Conservation (phyloP, 2,888 invertebrate species). For the Ophion costatus region DNA sequence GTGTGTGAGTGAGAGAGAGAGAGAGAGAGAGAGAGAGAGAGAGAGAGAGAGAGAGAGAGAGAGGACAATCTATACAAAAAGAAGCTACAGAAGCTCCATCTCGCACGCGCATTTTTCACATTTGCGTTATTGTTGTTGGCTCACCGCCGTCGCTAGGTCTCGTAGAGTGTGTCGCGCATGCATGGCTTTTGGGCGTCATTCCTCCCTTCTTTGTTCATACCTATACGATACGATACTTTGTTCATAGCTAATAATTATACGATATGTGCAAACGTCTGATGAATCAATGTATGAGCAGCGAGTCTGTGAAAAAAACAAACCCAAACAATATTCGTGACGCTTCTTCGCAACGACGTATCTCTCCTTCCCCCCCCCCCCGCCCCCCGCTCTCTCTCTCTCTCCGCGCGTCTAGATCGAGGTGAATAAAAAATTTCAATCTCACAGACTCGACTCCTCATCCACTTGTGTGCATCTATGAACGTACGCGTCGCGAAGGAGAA, state of each 20-base stretch:
- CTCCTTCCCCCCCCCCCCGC: no score
- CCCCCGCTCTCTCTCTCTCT: background rate
- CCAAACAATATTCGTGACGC: background rate
- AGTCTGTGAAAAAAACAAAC: constrained; percentile 11
- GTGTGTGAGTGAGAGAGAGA: no score
- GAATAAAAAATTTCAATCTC: background rate
- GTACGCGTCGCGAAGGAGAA: constrained; percentile 47
- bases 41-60: no score
- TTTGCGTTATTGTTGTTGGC: background rate
- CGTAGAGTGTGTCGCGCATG: constrained; percentile 44
- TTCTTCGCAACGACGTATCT: no score
- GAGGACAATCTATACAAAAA: no score
- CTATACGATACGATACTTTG: constrained; percentile 3
- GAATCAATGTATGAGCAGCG: background rate
- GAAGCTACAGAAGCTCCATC: no score
- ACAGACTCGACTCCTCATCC: constrained; percentile 53
- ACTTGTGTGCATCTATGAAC: constrained; percentile 63
- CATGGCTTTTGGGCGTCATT: constrained; percentile 28
- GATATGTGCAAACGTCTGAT: constrained; percentile 12
- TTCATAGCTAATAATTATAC: constrained; percentile 12
- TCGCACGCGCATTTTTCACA: background rate
- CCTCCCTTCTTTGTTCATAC: background rate
- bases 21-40: no score
- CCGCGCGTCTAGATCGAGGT: background rate
- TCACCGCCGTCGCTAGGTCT: constrained; percentile 29